Evolutionary conservation across 2,888 invertebrate genomes (phyloP).

Genomic region (Cheilosia grossa): DNA sequence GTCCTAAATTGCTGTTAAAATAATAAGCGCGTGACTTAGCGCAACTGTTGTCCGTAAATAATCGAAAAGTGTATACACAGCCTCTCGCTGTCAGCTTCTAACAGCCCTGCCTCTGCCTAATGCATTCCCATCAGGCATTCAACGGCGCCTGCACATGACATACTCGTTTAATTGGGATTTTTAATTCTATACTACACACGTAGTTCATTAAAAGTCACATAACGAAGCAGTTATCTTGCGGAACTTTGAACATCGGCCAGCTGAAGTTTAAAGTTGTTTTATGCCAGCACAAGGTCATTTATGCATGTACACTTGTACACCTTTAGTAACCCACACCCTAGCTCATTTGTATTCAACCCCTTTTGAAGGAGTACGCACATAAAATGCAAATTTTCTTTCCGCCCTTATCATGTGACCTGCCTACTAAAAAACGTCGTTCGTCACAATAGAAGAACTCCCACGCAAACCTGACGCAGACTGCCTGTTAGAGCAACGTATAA

Average conservation of each 20-base stretch:
- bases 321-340: no score
- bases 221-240: background rate
- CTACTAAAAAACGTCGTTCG: background rate
- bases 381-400: slow-evolving; percentile 8
- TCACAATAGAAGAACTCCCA: background rate
- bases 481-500: background rate
- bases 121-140: background rate
- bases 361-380: slow-evolving; percentile 1
- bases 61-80: no score
- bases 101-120: no score
- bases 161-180: background rate
- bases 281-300: background rate
- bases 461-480: background rate
- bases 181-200: slow-evolving; percentile 10
- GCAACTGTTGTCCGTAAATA: no score
- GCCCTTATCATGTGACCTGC: slow-evolving; percentile 9
- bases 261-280: background rate
- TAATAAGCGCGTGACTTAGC: no score
- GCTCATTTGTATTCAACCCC: slow-evolving; percentile 20
- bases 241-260: background rate
- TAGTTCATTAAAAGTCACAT: slow-evolving; percentile 1
- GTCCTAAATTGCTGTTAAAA: no score
- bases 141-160: background rate
- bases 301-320: background rate
- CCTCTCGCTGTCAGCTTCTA: no score